phyloP scores from a whole-genome alignment of 2,888 invertebrate genomes.

The Rapana venosa region DNA sequence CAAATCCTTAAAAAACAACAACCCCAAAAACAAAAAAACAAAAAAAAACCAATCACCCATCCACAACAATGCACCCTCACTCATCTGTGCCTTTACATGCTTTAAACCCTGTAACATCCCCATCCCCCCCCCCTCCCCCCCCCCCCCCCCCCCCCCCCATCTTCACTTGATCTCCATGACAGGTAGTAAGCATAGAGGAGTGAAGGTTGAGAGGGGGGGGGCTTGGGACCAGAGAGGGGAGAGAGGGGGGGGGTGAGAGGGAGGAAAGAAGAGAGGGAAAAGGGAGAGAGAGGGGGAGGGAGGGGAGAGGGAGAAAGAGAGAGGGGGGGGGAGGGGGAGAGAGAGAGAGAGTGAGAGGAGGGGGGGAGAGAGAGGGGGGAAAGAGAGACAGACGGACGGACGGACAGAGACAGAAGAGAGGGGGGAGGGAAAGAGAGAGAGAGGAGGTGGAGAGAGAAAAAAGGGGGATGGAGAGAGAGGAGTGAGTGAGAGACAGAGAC shows the following conservation, averaged over 20 bases:
- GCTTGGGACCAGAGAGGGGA: not conserved
- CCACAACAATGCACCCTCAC: not conserved
- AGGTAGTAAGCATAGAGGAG: not conserved
- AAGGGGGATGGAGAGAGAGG: too few relatives aligned
- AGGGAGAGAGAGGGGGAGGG: not conserved
- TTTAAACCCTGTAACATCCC: not conserved
- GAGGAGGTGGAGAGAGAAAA: too few relatives aligned
- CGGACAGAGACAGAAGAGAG: too few relatives aligned
- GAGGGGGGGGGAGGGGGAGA: not conserved
- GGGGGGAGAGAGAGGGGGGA: not conserved
- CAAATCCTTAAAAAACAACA: not conserved
- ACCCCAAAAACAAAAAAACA: not conserved
- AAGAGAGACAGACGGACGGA: not conserved
- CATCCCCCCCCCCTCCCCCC: not conserved
- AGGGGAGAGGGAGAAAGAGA: not conserved
- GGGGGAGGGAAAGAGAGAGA: too few relatives aligned
- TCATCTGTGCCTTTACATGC: not conserved
- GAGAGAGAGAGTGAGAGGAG: not conserved
- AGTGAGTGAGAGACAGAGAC: too few relatives aligned
- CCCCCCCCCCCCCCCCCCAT: too few relatives aligned
- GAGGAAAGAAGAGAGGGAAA: not conserved
- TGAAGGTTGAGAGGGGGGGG: too few relatives aligned
- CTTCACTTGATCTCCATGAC: too few relatives aligned
- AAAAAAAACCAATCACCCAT: not conserved
- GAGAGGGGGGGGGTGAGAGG: not conserved